A percentile compares a stretch with the other conserved stretches of the same genome.
Evolutionary conservation across 2,888 invertebrate species (phyloP).

Genomic region (Scaptomyza parva): DNA sequence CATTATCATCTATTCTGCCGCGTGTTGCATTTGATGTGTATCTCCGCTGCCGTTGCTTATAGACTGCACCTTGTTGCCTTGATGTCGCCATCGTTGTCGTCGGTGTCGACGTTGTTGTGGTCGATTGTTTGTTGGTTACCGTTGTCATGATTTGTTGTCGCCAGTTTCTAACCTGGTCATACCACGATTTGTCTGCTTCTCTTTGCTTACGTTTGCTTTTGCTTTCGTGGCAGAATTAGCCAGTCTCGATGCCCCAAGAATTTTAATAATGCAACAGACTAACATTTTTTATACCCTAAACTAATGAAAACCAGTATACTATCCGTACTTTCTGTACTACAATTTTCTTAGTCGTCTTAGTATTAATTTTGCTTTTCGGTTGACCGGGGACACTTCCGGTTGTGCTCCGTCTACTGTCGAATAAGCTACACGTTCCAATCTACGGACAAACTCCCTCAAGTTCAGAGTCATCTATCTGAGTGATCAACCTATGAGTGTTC

Average conservation of each 20-base stretch:
- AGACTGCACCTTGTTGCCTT: constrained; percentile 42
- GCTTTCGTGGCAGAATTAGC: constrained; percentile 41
- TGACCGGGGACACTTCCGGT: constrained; percentile 50
- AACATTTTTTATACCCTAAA: no score
- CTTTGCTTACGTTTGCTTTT: constrained; percentile 47
- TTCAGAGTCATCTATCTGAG: constrained; percentile 68
- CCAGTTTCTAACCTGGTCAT: constrained; percentile 57
- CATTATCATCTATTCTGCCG: constrained; percentile 67
- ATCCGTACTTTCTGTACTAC: no score
- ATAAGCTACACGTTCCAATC: constrained; percentile 42
- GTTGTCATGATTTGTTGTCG: constrained; percentile 75
- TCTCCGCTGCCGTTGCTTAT: constrained; percentile 38
- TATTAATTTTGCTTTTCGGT: constrained; percentile 2
- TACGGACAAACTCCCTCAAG: constrained; percentile 42
- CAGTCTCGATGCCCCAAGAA: constrained; percentile 57
- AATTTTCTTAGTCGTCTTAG: no score
- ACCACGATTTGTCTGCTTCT: constrained; percentile 59
- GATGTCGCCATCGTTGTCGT: constrained; percentile 36
- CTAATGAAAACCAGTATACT: no score
- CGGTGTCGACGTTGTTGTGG: constrained; percentile 32
- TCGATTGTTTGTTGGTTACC: constrained; percentile 65
- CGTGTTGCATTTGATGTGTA: constrained; percentile 68
- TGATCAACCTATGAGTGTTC: constrained; percentile 61
- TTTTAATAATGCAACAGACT: constrained; percentile 59
- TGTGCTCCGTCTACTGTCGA: constrained; percentile 47